Evolutionary conservation across 2,888 invertebrate species (phyloP), one percentile per base, ranked within the genome.

Genomic region (Phasia obesa): DNA sequence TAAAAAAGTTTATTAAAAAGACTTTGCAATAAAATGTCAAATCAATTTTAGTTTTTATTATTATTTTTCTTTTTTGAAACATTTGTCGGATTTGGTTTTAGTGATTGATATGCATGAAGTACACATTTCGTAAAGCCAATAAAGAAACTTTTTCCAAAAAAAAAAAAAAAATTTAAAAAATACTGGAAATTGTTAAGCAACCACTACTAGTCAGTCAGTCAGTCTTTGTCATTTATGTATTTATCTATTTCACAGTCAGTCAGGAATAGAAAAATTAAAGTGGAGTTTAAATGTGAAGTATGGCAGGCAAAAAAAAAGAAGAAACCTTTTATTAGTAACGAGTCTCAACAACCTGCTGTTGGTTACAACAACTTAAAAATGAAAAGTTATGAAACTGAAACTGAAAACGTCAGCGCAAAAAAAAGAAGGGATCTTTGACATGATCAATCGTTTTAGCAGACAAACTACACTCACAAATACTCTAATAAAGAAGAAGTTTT

Each of bases 1-100:
- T 6, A 59, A 44, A n/a, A 23, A 25, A 23, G 25, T 59, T 49
- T 19, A 47, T 59, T 49, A 57, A 53, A 70, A 35, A 51, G 59
- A 65, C 79, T 83, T 75, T 53, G 59, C 78, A 83, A 79, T 79
- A 62, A 76, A 79, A 83, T 83, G 79, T 79, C 79, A 83, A 71
- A 79, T 83, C 75, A 62, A 79, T 67, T 71, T 76, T 25, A 21
- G 7, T 51, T 69, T 77, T 65, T 35, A 49, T 62, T 47, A 44
- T 47, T 35, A 35, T 2, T 4, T 27, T 15, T 35, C n/a, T 42
- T 57, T 57, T 67, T 65, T 47, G 19, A 11, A 55, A 42, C 21
- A 78, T 75, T 79, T 83, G 75, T 76, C 83, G 75, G 71, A 73
- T 79, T 79, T 75, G 67, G 67, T 73, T 79, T 67, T 17, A 73